Evolutionary conservation across 2,888 invertebrate genomes (phyloP).

Genomic region (Carpatolechia fugitivella): DNA sequence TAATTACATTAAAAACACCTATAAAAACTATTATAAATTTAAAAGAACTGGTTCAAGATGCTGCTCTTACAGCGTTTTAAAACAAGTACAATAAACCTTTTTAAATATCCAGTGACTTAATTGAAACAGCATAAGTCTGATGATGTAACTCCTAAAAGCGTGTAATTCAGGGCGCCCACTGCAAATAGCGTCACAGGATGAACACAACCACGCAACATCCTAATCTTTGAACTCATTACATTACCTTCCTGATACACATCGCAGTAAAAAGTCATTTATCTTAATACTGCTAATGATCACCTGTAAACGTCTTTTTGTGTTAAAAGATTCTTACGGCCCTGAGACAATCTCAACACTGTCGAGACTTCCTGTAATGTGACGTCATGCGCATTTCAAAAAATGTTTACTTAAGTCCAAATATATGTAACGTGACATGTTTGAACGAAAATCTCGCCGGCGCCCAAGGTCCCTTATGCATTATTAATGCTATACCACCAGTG

Average conservation of each 20-base stretch:
- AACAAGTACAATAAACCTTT: too few species aligned
- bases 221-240: neutral
- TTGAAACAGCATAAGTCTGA: too few species aligned
- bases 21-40: too few species aligned
- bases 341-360: neutral
- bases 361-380: neutral
- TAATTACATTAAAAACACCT: too few species aligned
- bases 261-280: slow-evolving; percentile 5
- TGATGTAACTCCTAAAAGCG: too few species aligned
- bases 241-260: neutral
- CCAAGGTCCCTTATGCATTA: slow-evolving; percentile 48
- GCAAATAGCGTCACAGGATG: slow-evolving; percentile 10
- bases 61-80: too few species aligned
- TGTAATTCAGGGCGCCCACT: slow-evolving; percentile 1
- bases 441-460: slow-evolving; percentile 33
- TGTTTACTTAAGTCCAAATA: slow-evolving; percentile 8
- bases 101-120: too few species aligned
- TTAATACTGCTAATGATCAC: neutral
- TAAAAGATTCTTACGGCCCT: slow-evolving; percentile 1
- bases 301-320: neutral
- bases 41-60: too few species aligned
- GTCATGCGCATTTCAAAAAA: neutral
- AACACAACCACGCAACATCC: slow-evolving; percentile 1
- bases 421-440: slow-evolving; percentile 38
- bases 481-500: slow-evolving; percentile 45